Percentiles rank a stretch among this genome's conserved stretches.
Conservation (phyloP, 2,888 invertebrate species). For the Plusia festucae region DNA sequence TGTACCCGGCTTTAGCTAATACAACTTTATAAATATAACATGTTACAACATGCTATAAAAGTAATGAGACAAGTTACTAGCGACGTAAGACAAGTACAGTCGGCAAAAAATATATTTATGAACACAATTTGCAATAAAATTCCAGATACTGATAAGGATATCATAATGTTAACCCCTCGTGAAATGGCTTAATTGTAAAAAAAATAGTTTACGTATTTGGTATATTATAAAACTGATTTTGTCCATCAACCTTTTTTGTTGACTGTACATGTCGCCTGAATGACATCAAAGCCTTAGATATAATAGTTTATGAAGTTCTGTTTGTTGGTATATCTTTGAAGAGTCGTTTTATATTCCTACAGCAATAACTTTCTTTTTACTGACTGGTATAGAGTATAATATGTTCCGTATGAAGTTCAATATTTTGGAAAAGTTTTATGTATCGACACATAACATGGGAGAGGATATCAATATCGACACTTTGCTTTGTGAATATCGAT, state of each 20-base stretch:
- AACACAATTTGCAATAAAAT: too few species aligned
- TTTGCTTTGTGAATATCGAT: not conserved
- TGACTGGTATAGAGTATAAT: slow-evolving; percentile 1
- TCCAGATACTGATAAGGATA: too few species aligned
- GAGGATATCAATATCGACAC: not conserved
- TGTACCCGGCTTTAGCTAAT: too few species aligned
- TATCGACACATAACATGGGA: slow-evolving; percentile 15
- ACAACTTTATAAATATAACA: not conserved
- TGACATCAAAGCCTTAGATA: slow-evolving; percentile 33
- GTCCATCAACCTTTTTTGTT: too few species aligned
- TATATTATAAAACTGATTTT: too few species aligned
- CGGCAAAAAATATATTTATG: too few species aligned
- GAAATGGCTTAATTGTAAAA: too few species aligned
- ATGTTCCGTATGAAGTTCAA: slow-evolving; percentile 11
- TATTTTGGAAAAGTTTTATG: not conserved
- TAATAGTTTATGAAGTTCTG: slow-evolving; percentile 17
- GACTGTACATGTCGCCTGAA: slow-evolving; percentile 10
- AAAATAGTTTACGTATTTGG: too few species aligned
- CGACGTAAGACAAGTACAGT: slow-evolving; percentile 24
- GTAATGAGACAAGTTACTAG: slow-evolving; percentile 13
- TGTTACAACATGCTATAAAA: slow-evolving; percentile 27
- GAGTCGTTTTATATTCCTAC: slow-evolving; percentile 2
- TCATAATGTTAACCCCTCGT: too few species aligned
- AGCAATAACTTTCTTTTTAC: slow-evolving; percentile 10
- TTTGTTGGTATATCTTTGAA: slow-evolving; percentile 11